Evolutionary conservation across 1,140 invertebrate genomes (phyloP).

Genomic region (Halictus rubicundus): DNA sequence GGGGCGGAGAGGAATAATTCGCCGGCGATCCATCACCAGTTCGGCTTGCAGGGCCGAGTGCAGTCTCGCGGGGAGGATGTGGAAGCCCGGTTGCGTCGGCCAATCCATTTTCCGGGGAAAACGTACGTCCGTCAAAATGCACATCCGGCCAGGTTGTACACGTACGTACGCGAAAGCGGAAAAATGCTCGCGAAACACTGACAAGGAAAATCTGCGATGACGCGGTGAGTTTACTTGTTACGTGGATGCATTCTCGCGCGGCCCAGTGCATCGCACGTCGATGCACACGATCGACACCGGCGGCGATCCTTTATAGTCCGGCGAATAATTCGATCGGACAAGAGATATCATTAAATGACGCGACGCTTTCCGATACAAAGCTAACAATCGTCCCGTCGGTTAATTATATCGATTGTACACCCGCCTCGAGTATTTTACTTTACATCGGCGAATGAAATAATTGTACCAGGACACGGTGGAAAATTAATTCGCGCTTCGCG

Average conservation of each 20-base stretch:
- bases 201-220: constrained; percentile 34
- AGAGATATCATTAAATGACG: no score
- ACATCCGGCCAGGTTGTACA: constrained; percentile 1
- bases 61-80: neutral
- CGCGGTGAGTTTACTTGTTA: neutral
- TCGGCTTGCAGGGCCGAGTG: neutral
- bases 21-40: neutral
- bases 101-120: constrained; percentile 8
- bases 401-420: no score
- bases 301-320: no score
- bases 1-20: neutral
- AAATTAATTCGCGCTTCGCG: no score
- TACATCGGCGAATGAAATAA: no score
- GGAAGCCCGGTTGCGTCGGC: neutral
- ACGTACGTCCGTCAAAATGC: constrained; percentile 16
- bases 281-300: neutral
- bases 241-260: neutral
- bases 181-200: neutral
- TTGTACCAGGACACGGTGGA: no score
- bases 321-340: no score
- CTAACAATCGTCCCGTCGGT: no score
- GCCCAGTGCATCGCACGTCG: neutral
- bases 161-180: neutral
- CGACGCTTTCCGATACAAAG: no score
- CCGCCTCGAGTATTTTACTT: no score